Evolutionary conservation across 1,140 invertebrate genomes (phyloP).

Genomic region (Cheumatopsyche charites): DNA sequence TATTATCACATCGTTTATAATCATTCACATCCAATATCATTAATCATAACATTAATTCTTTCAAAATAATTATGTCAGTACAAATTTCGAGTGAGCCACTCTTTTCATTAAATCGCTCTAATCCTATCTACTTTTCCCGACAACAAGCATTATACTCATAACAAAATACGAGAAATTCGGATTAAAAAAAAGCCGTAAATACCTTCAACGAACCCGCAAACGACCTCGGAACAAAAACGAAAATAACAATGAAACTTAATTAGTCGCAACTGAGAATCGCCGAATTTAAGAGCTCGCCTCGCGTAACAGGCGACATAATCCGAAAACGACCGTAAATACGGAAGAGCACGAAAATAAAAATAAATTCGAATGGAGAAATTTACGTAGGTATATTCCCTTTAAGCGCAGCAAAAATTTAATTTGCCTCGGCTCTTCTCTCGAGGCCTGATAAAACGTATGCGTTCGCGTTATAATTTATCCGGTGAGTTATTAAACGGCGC

Average conservation of each 20-base stretch:
- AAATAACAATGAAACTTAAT: not conserved
- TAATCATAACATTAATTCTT: too few relatives aligned
- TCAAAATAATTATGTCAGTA: too few relatives aligned
- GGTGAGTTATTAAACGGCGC: conserved; percentile 14
- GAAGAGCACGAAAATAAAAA: conserved; percentile 19
- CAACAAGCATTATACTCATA: too few relatives aligned
- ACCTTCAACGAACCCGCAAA: too few relatives aligned
- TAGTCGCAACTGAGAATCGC: not conserved
- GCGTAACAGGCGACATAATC: conserved; percentile 13
- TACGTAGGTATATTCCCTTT: conserved; percentile 21
- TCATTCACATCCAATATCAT: too few relatives aligned
- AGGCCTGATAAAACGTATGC: not conserved
- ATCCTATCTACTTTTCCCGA: too few relatives aligned
- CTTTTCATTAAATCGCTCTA: too few relatives aligned
- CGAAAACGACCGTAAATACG: conserved; percentile 27
- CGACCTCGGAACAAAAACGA: not conserved
- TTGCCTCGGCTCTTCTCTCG: not conserved
- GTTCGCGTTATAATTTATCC: not conserved
- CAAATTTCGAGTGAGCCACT: too few relatives aligned
- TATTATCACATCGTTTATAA: too few relatives aligned
- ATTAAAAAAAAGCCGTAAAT: too few relatives aligned
- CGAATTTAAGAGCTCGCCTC: not conserved
- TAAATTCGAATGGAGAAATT: conserved; percentile 26
- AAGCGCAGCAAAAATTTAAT: conserved; percentile 22
- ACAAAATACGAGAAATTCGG: too few relatives aligned